These are phyloP conservation scores for Mesoclemmys tuberculata DNA, from an alignment of 2,113 vertebrate species.

Conservation along the genomic window DNA sequence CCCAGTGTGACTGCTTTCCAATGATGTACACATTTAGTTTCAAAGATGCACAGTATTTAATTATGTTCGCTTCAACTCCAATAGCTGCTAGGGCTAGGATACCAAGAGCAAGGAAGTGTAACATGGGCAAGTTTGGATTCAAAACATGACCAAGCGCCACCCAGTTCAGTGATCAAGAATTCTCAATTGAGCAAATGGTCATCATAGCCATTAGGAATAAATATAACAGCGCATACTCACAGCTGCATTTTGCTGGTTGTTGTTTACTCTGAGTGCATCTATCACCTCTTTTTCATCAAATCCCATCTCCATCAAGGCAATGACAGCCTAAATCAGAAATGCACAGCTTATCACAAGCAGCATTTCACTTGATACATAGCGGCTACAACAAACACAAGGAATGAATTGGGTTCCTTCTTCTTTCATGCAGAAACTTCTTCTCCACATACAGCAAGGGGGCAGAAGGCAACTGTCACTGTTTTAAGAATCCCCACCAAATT, in stretches of 20 bases:
- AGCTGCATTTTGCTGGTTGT: slow-evolving; percentile 96
- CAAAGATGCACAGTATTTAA: background rate
- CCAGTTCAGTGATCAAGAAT: background rate
- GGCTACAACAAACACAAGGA: background rate
- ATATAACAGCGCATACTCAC: slow-evolving; percentile 78
- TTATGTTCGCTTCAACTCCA: background rate
- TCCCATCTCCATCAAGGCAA: slow-evolving; percentile 98
- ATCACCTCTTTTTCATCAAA: slow-evolving; percentile 97
- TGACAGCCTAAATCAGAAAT: slow-evolving; percentile 84
- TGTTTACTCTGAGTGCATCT: slow-evolving; percentile 94
- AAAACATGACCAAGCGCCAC: background rate
- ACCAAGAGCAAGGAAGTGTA: background rate
- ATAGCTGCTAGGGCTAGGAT: background rate
- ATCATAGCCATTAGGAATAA: background rate
- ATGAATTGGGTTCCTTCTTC: background rate
- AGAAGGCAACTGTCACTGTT: background rate
- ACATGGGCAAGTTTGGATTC: background rate
- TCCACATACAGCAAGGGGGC: background rate
- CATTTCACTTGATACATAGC: background rate
- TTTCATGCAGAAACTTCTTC: background rate
- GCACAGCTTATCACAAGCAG: background rate
- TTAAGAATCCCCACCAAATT: background rate
- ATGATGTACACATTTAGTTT: fast-evolving
- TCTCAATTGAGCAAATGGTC: background rate
- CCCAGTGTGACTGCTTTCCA: background rate